These are phyloP conservation scores for Caenorhabditis inopinata DNA, from an alignment of 1,140 invertebrate species.

Conservation along the genomic window DNA sequence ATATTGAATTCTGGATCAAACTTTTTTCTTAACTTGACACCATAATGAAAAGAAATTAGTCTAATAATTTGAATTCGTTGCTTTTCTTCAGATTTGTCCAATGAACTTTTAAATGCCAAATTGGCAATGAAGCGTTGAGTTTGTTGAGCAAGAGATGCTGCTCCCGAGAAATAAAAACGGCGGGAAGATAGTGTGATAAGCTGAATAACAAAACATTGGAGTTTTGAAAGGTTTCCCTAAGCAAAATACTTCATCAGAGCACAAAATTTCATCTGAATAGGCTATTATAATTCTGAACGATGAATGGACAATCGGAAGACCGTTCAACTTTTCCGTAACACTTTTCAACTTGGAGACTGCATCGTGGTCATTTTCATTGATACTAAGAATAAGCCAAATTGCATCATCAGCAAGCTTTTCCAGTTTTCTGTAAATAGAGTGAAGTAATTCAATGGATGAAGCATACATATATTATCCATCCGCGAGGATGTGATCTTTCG, in stretches of 20 bases:
- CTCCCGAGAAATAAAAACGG: not conserved
- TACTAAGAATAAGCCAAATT: not conserved
- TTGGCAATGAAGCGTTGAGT: not conserved
- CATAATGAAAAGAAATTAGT: not conserved
- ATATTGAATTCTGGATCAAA: not conserved
- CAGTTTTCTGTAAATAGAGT: slow-evolving; percentile 1
- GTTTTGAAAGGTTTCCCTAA: too few relatives aligned
- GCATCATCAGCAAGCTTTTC: not conserved
- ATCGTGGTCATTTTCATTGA: not conserved
- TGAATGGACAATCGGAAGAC: not conserved
- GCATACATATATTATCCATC: too few relatives aligned
- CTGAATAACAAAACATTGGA: not conserved
- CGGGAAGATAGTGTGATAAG: not conserved
- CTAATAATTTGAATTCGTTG: not conserved
- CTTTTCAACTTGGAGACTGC: not conserved
- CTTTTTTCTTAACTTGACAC: not conserved
- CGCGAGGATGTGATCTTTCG: too few relatives aligned
- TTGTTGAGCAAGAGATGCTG: not conserved
- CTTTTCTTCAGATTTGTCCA: slow-evolving; percentile 10
- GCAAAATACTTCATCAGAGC: not conserved
- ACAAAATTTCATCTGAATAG: not conserved
- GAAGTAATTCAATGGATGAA: too few relatives aligned
- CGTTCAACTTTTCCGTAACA: not conserved
- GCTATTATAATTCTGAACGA: not conserved
- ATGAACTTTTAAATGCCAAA: not conserved